Percentiles rank a stretch among this genome's conserved stretches.
phyloP scores from a whole-genome alignment of 2,113 vertebrate genomes.

The Lepus timidus region DNA sequence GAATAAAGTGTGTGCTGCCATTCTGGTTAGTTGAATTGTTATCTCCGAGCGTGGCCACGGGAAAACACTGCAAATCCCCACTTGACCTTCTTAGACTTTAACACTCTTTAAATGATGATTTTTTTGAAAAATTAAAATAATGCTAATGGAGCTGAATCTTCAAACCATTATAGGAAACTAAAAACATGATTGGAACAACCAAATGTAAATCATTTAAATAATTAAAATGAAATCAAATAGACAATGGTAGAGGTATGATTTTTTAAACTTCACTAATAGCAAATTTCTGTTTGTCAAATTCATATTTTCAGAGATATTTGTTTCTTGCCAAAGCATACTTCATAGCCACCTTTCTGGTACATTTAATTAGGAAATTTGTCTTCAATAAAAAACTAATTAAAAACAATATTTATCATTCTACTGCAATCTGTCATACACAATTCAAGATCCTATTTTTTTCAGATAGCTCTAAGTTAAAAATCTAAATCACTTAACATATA shows the following conservation, averaged over 20 bases:
- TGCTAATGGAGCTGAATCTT: background rate
- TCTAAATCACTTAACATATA: background rate
- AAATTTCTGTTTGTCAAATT: background rate
- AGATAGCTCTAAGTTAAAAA: background rate
- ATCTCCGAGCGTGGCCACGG: slow-evolving; percentile 69
- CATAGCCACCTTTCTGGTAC: background rate
- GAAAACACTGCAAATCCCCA: slow-evolving; percentile 49
- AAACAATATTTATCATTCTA: background rate
- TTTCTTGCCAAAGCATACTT: background rate
- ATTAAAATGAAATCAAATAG: background rate
- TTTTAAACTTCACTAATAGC: background rate
- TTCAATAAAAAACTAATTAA: slow-evolving; percentile 8
- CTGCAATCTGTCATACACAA: background rate
- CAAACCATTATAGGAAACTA: background rate
- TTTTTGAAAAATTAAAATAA: background rate
- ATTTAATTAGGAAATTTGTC: background rate
- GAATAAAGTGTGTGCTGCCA: slow-evolving; percentile 79
- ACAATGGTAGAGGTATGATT: background rate
- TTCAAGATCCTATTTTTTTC: slow-evolving; percentile 24
- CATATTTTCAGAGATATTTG: background rate
- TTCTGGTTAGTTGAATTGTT: slow-evolving; percentile 75
- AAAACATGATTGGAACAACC: background rate
- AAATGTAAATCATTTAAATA: background rate
- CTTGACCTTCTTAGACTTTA: slow-evolving; percentile 24
- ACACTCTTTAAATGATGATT: slow-evolving; percentile 53